Percentiles rank a stretch among this genome's conserved stretches.
These are phyloP conservation scores for Tupaia tana DNA, from an alignment of 2,113 vertebrate genomes.

Conservation along the genomic window DNA sequence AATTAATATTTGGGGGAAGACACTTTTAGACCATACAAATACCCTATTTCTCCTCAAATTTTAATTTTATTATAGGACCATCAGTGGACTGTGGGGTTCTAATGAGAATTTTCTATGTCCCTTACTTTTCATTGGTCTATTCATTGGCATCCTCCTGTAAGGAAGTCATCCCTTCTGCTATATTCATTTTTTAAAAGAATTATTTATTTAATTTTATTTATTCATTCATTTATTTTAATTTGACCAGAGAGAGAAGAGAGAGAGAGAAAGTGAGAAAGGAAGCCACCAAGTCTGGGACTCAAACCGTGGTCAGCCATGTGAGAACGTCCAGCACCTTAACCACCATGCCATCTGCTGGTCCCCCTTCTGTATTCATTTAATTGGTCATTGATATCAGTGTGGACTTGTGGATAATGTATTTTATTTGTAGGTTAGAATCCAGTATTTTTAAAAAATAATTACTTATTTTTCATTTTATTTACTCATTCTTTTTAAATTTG, in stretches of 20 bases:
- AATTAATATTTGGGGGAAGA: not conserved
- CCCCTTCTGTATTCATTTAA: not conserved
- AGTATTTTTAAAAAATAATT: no score
- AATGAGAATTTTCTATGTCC: not conserved
- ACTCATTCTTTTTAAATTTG: no score
- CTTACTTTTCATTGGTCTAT: not conserved
- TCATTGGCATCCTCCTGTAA: not conserved
- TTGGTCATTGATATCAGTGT: not conserved
- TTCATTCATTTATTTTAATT: no score
- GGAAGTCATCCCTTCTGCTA: not conserved
- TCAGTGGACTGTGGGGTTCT: not conserved
- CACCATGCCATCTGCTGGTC: not conserved
- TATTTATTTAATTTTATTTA: no score
- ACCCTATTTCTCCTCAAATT: not conserved
- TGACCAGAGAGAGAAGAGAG: no score
- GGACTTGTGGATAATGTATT: not conserved
- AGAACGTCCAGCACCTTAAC: no score
- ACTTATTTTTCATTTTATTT: no score
- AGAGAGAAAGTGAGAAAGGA: no score
- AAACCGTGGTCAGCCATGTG: no score
- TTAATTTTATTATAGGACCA: not conserved
- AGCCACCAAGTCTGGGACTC: no score
- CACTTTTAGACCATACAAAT: not conserved
- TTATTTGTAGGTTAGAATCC: not conserved
- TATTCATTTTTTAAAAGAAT: not conserved